Evolutionary conservation across 2,797 vertebrate species (phyloP), one percentile per base, ranked within the genome.

Genomic region (Sebastes goodei): DNA sequence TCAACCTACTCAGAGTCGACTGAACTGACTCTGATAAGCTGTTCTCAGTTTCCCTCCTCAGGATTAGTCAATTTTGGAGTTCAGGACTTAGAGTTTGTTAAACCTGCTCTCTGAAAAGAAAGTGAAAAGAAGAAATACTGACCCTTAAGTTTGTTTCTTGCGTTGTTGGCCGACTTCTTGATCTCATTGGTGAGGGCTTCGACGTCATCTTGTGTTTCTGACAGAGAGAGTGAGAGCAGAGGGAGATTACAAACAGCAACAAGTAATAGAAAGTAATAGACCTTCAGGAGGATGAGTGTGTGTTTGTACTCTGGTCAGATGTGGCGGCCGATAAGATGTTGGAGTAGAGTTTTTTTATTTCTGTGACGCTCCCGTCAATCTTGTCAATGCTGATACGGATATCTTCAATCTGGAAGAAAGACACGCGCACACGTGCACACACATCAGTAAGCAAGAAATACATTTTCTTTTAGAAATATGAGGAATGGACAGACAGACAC

Each of bases 131-230:
- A 14, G 1, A 75, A 72, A 66, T 12, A 93, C 96, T 94, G 83
- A 99, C 98, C 96, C 89, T 99, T 99, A 30, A 99, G 96, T 88
- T 97, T 99, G 91, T 97, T 98, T 68, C 97, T 95, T 63, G 97
- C 97, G 0, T 95, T 98, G 96, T 97, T 99, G 84, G 98, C 98
- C 35, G 95, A 94, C 87, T 99, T 99, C 94, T 99, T 99, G 89
- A 99, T 98, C 38, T 98, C 97, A 0, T 96, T 88, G 0, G 97
- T 99, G 84, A 98, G 89, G 20, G 96, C 93, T 84, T 99, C 98
- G 74, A 99, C 83, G 21, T 97, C 97, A 4, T 99, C 97, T 87
- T 99, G 98, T 74, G 97, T 98, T 93, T 98, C 98, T 99, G 80
- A 80, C 38, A 70, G 15, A 78, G 17, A 62, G 5, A 71, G 12